These are phyloP conservation scores for Pristionchus exspectatus DNA, from an alignment of 2,888 invertebrate species.

Conservation along the genomic window DNA sequence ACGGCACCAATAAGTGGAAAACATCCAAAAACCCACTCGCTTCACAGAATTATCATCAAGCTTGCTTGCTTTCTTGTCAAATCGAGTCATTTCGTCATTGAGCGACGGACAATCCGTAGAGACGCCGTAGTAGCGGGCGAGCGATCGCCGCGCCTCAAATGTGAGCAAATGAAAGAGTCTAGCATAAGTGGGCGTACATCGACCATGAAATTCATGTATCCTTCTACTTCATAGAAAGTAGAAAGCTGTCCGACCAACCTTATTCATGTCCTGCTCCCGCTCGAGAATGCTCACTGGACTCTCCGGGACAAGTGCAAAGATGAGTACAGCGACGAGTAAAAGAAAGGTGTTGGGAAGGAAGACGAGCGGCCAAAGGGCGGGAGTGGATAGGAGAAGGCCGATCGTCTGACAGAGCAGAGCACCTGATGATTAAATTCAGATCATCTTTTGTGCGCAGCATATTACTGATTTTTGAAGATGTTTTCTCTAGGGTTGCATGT, in stretches of 20 bases:
- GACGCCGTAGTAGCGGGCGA: conserved; percentile 63
- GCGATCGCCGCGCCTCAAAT: conserved; percentile 59
- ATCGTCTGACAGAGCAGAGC: conserved; percentile 62
- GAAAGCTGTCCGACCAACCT: too few species aligned
- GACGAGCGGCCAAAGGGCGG: conserved; percentile 60
- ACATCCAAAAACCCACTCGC: not conserved
- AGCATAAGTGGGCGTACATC: too few species aligned
- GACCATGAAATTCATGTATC: not conserved
- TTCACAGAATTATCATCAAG: not conserved
- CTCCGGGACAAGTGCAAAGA: conserved; percentile 61
- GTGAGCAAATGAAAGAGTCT: too few species aligned
- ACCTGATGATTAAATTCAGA: conserved; percentile 45
- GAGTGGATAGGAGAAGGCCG: conserved; percentile 62
- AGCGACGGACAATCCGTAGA: conserved; percentile 58
- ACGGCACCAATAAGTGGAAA: too few species aligned
- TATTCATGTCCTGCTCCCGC: conserved; percentile 56
- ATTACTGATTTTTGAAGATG: too few species aligned
- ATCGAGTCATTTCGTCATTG: conserved; percentile 62
- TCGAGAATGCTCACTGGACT: conserved; percentile 62
- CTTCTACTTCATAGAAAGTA: too few species aligned
- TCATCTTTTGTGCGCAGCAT: too few species aligned
- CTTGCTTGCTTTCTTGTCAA: conserved; percentile 20
- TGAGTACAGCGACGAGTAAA: not conserved
- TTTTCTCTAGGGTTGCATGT: too few species aligned
- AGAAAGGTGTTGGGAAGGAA: conserved; percentile 61